phyloP scores from a whole-genome alignment of 2,888 invertebrate genomes.

The Ganaspis brasiliensis region DNA sequence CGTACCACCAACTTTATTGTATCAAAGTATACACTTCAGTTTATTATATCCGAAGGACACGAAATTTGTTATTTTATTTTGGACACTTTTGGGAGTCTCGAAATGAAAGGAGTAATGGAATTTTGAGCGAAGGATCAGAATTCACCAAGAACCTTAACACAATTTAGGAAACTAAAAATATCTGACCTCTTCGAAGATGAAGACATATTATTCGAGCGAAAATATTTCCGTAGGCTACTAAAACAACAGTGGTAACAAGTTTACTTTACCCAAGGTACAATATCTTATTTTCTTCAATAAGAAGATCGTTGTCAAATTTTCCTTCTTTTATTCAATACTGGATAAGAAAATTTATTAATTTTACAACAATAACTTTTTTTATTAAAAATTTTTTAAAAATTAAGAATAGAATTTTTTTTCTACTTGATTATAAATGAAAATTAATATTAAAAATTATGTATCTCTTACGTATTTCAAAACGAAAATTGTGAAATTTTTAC shows the following conservation, averaged over 20 bases:
- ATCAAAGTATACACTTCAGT: no score
- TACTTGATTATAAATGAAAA: no score
- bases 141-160: not conserved
- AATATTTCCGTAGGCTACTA: not conserved
- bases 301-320: not conserved
- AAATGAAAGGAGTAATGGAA: not conserved
- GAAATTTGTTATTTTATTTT: not conserved
- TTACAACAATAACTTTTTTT: no score
- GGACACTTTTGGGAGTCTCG: not conserved
- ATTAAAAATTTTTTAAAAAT: no score
- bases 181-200: conserved; percentile 3
- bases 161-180: not conserved
- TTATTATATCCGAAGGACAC: not conserved
- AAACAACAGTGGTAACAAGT: not conserved
- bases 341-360: no score
- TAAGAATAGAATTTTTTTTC: no score
- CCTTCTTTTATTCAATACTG: not conserved
- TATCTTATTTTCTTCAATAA: not conserved
- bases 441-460: no score
- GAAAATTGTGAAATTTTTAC: no score
- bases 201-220: not conserved
- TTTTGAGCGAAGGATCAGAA: not conserved
- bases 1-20: no score
- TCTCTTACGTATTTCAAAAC: no score
- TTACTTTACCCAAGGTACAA: not conserved